Base-by-base conservation (phyloP, 2,113 vertebrate species). In the Cyprinodon variegatus region DNA sequence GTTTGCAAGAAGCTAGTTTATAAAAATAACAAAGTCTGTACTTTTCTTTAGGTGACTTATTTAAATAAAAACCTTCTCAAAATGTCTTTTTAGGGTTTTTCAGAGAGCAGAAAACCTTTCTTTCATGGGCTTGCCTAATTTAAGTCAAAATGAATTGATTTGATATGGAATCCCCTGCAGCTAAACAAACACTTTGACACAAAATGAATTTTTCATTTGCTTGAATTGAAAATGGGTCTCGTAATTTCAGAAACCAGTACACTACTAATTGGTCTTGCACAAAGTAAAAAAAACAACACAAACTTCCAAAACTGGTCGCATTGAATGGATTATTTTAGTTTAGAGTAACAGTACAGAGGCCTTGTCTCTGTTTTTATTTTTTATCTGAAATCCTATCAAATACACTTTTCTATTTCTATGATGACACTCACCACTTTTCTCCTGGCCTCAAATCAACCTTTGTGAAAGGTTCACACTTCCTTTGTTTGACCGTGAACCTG, bases 341-440 rank as follows among this genome's bases (percentile, higher is more conserved):
- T 6, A 40, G 37, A 64, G 15, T 17, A 59, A n/a, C 17, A 15
- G 6, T 39, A 40, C 61, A 63, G 37, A 15, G 29, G 37, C 12
- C 61, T 17, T 39, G 40, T 29, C 22, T 40, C n/a, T 45, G 50
- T 43, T 45, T 43, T 65, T 65, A 10, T 65, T 65, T 15, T 41
- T 43, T 17, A 7, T 45, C 64, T 66, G 41, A 20, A 41, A 40
- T 38, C 15, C 38, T 40, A 11, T 17, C 38, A 64, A 11, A 64
- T 3, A 39, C 11, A 22, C 38, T 53, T 70, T 59, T 46, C 43
- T 43, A 43, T 60, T 76, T 68, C 72, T 60, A 70, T n/a, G 20
- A 86, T 67, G 50, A 73, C 69, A 87, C 11, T 72, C 59, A 41
- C 67, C 81, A 50, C 70, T 84, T 78, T 83, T 76, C 39, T 69